Percentiles rank a stretch among this genome's conserved stretches.
Evolutionary conservation across 1,140 invertebrate genomes (phyloP).

Genomic region (Drosophila punjabiensis): DNA sequence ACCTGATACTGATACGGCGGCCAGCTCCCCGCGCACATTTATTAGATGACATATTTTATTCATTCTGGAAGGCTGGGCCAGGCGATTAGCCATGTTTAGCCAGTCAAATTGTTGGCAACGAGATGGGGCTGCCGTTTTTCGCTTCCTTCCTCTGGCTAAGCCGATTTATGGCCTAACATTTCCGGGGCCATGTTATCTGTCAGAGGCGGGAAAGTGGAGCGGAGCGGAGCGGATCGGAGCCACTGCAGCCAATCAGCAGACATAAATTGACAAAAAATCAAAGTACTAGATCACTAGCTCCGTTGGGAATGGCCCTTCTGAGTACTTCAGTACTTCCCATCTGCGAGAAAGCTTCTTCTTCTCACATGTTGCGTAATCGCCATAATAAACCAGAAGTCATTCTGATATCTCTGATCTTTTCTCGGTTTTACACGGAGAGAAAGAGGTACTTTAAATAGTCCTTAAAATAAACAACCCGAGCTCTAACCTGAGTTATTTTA

Average conservation of each 20-base stretch:
- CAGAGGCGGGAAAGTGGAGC: slow-evolving; percentile 14
- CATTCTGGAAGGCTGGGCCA: slow-evolving; percentile 38
- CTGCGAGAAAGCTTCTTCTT: not conserved
- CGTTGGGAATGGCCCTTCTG: slow-evolving; percentile 25
- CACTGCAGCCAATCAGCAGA: slow-evolving; percentile 30
- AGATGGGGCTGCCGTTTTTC: slow-evolving; percentile 18
- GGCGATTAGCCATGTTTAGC: slow-evolving; percentile 57
- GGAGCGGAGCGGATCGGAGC: not conserved
- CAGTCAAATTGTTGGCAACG: slow-evolving; percentile 59
- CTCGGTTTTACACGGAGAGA: slow-evolving; percentile 16
- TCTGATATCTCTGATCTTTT: slow-evolving; percentile 45
- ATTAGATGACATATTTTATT: slow-evolving; percentile 66
- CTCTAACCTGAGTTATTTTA: too few relatives aligned
- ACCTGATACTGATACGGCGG: slow-evolving; percentile 57
- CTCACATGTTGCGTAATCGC: slow-evolving; percentile 63
- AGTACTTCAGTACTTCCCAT: not conserved
- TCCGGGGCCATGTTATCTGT: slow-evolving; percentile 47
- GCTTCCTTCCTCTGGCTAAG: slow-evolving; percentile 43
- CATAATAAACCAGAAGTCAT: slow-evolving; percentile 63
- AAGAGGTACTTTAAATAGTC: not conserved
- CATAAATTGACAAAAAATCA: slow-evolving; percentile 56
- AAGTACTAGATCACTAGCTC: slow-evolving; percentile 32
- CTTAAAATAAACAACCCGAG: too few relatives aligned
- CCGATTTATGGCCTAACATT: slow-evolving; percentile 59
- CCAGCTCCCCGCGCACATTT: slow-evolving; percentile 39